Evolutionary conservation across 2,888 invertebrate species (phyloP).

Genomic region (Pseudococcus longispinus): DNA sequence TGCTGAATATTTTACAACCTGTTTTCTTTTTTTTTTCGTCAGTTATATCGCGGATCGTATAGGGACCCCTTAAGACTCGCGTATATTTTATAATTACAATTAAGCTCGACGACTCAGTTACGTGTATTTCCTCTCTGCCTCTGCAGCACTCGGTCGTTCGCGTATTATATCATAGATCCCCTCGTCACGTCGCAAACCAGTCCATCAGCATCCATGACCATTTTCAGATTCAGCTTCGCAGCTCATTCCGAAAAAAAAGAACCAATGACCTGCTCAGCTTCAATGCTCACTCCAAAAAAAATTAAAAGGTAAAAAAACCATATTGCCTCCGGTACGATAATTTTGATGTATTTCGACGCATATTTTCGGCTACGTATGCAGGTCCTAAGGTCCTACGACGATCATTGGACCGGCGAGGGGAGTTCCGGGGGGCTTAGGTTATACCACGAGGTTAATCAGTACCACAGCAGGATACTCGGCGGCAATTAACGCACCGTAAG

Average conservation of each 20-base stretch:
- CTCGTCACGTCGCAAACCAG: not conserved
- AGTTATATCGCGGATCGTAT: not conserved
- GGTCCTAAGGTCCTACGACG: not conserved
- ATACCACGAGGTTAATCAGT: conserved; percentile 39
- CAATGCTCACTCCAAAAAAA: not conserved
- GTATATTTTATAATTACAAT: conserved; percentile 40
- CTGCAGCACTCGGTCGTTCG: not conserved
- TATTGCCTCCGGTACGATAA: not conserved
- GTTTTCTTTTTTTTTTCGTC: conserved; percentile 4
- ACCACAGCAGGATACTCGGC: conserved; percentile 41
- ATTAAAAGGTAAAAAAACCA: not conserved
- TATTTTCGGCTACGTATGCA: not conserved
- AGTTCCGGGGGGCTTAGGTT: not conserved
- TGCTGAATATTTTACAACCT: conserved; percentile 54
- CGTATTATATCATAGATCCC: not conserved
- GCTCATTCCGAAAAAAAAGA: not conserved
- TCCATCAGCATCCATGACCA: not conserved
- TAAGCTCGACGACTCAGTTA: not conserved
- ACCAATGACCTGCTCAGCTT: not conserved
- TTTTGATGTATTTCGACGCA: conserved; percentile 33
- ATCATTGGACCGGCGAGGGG: not conserved
- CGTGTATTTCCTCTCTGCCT: not conserved
- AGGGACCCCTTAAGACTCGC: not conserved
- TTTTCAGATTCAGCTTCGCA: not conserved
- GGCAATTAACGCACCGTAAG: conserved; percentile 41